Evolutionary conservation across 2,888 invertebrate genomes (phyloP), one percentile per base, ranked within the genome.

Genomic region (Calameuta filiformis): DNA sequence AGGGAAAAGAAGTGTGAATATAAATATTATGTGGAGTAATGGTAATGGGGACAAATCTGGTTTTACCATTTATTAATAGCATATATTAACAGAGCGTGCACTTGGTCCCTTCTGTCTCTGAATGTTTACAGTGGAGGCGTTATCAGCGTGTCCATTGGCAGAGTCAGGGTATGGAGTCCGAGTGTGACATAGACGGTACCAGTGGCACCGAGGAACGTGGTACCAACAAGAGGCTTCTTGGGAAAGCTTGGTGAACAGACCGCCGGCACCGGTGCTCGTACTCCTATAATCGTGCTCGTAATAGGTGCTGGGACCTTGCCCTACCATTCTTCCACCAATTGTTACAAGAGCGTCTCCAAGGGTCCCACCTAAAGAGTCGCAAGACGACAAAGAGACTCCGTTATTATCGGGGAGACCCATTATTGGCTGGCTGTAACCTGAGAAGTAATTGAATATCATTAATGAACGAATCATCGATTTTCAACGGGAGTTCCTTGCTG

Each of bases 161-260:
- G 82, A 86, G 86, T 84, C 84, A 85, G 83, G 87, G 15, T 71
- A 71, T 34, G 71, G 71, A 71, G 71, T 31, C 71, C 71, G 71
- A 33, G 71, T 71, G 30, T 31, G 34, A 15, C 71, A 33, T 71
- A 82, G 81, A 84, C 84, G 85, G 84, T 84, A 87, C 83, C 87
- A 89, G 89, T 89, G 84, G 83, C 85, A 86, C 86, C 85, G 87
- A 83, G 83, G 82, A 85, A 82, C 87, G 86, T 86, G 88, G 87
- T 87, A 86, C 86, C 85, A 86, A 76, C 87, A 75, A 71, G 75
- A 75, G n/a, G 71, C 71, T 71, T 23, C 71, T 71, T 71, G 33
- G 71, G 34, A 71, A 71, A 71, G 34, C 56, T 56, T 56, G 56
- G 56, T 56, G 56, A 56, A 23, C 23, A 56, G 56, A 23, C 23